Evolutionary conservation across 2,113 vertebrate species (phyloP), one percentile per base, ranked within the genome.

Genomic region (Ancistrus triradiatus): DNA sequence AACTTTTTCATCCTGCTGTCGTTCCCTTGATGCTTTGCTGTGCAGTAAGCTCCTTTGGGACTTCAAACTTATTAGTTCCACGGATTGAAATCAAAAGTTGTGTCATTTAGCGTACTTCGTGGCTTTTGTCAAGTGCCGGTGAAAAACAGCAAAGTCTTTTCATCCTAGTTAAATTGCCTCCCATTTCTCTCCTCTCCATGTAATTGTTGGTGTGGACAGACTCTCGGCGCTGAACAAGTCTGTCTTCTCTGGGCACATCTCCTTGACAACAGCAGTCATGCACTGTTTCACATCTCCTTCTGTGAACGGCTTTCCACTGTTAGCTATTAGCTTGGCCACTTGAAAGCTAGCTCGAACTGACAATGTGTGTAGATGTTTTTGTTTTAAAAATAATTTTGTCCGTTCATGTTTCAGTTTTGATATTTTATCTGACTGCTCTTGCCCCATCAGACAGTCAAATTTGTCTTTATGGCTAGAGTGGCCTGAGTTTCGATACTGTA

Each of bases 241-340:
- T 24, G 17, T 42, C 22, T 58, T 35, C 1, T 58, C 21, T 2
- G 55, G 37, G 17, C 27, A 52, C 25, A 58, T 3, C 51, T 55
- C 37, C 55, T 42, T 27, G 7, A 14, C 19, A 14, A 58, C 55
- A 24, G 14, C 33, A 58, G 28, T 58, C 21, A 58, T 6, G 27
- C 53, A 57, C n/a, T 57, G 28, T 14, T 37, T 58, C 25, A 58
- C 37, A 42, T 42, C 55, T 6, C 13, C 35, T 2, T 58, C 55
- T 11, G 2, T 58, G 55, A 58, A 42, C 9, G 21, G 55, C 7
- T 21, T 42, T 3, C 35, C 35, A 13, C 35, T 38, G 35, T 13
- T 38, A 13, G 35, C 13, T 38, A 38, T 38, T 7, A 38, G 35
- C 35, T 11, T 38, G 7, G 35, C 44, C 4, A 47, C 44, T 8